A percentile compares a stretch with the other conserved stretches of the same genome.
Evolutionary conservation across 2,888 invertebrate genomes (phyloP).

Genomic region (Glyphotaelius pellucidus): DNA sequence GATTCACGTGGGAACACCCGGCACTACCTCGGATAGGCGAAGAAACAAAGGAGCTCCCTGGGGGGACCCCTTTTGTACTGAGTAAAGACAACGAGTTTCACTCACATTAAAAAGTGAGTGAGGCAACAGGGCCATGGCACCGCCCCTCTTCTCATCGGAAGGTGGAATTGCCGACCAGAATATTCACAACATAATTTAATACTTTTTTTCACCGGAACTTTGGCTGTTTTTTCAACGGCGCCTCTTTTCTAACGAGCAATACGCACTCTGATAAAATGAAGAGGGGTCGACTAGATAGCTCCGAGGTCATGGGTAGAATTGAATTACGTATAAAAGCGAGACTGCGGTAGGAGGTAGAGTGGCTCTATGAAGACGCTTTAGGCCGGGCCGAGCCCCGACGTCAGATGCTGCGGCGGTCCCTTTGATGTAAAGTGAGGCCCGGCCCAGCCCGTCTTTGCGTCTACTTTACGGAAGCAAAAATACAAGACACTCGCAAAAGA

Average conservation of each 20-base stretch:
- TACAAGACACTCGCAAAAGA: slow-evolving; percentile 4
- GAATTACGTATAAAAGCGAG: slow-evolving; percentile 36
- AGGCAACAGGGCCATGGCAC: background rate
- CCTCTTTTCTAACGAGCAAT: background rate
- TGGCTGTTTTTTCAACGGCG: background rate
- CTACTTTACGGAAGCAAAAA: slow-evolving; percentile 23
- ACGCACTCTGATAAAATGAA: background rate
- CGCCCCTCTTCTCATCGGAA: background rate
- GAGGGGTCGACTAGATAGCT: slow-evolving; percentile 19
- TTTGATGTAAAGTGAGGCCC: slow-evolving; percentile 18
- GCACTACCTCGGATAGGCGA: background rate
- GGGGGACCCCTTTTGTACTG: background rate
- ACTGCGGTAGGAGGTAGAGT: slow-evolving; percentile 33
- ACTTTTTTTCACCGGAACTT: background rate
- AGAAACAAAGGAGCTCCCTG: slow-evolving; percentile 7
- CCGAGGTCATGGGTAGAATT: slow-evolving; percentile 28
- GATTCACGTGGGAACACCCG: slow-evolving; percentile 12
- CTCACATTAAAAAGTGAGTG: slow-evolving; percentile 2
- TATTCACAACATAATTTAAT: slow-evolving; percentile 4
- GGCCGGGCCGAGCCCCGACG: background rate
- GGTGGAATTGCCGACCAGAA: background rate
- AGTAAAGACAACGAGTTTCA: slow-evolving; percentile 5
- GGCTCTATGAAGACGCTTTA: slow-evolving; percentile 17
- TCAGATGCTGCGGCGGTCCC: slow-evolving; percentile 26
- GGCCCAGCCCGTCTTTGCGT: background rate